Percentiles rank a stretch among this genome's conserved stretches.
Evolutionary conservation across 2,888 invertebrate genomes (phyloP).

Genomic region (Parnassius glacialis): DNA sequence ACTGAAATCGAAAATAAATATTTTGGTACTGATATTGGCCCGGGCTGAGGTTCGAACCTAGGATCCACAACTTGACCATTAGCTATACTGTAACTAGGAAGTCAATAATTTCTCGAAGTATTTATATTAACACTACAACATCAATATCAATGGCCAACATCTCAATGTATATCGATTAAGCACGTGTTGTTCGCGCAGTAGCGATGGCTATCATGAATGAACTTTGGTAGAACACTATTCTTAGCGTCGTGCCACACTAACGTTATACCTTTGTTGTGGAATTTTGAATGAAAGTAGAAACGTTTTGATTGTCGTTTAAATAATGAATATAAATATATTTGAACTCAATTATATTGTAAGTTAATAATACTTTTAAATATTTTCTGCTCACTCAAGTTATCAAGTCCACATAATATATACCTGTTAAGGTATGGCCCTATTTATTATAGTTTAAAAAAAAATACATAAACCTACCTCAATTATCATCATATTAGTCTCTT

Average conservation of each 20-base stretch:
- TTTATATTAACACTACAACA: conserved; percentile 1
- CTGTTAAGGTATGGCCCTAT: too few species aligned
- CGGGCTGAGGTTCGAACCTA: too few species aligned
- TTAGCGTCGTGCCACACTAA: conserved; percentile 15
- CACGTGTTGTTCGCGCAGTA: conserved; percentile 1
- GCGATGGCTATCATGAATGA: conserved; percentile 18
- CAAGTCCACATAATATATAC: too few species aligned
- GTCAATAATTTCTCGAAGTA: conserved; percentile 2
- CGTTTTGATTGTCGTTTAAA: neutral
- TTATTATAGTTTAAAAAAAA: too few species aligned
- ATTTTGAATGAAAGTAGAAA: conserved; percentile 5
- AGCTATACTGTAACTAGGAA: neutral
- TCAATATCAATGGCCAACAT: conserved; percentile 17
- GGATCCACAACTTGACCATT: neutral
- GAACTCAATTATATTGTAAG: too few species aligned
- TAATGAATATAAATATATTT: too few species aligned
- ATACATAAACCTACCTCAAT: too few species aligned
- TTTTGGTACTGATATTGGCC: too few species aligned
- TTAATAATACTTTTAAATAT: too few species aligned
- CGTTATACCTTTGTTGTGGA: conserved; percentile 13
- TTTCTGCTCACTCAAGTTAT: too few species aligned
- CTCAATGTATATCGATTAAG: conserved; percentile 17
- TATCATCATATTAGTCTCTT: too few species aligned
- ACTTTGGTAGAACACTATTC: conserved; percentile 7
- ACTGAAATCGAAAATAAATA: too few species aligned